phyloP scores from a whole-genome alignment of 2,797 vertebrate species.

The Liasis olivaceus region DNA sequence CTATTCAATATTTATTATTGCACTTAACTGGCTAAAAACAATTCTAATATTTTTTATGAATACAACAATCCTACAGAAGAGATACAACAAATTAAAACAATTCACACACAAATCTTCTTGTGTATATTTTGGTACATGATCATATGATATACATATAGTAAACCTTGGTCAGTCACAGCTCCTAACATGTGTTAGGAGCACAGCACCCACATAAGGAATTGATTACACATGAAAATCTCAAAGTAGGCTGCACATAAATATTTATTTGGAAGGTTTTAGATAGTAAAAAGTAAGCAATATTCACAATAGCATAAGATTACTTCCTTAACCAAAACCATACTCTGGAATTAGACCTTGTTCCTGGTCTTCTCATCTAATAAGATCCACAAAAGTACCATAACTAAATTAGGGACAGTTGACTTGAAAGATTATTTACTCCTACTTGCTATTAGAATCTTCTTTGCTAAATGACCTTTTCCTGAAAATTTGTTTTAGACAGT shows the following conservation, averaged over 20 bases:
- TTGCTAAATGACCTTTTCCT: background rate
- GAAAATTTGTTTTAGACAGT: no score
- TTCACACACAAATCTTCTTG: background rate
- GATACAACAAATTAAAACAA: no score
- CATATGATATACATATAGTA: background rate
- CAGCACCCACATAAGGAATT: background rate
- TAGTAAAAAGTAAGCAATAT: background rate
- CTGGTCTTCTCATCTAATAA: background rate
- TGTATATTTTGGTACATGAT: background rate
- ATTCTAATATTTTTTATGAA: background rate
- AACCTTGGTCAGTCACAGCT: background rate
- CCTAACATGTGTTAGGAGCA: background rate
- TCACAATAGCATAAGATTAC: background rate
- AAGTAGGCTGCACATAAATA: background rate
- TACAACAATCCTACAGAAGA: background rate
- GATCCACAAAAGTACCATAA: background rate
- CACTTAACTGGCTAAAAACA: background rate
- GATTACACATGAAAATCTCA: background rate
- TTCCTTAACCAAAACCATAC: background rate
- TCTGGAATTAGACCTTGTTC: background rate
- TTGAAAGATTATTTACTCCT: background rate
- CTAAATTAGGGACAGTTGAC: background rate
- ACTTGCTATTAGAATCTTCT: background rate
- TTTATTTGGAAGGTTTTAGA: background rate
- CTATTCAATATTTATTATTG: background rate